Evolutionary conservation across 2,888 invertebrate species (phyloP), one percentile per base, ranked within the genome.

Genomic region (Crossocerus cetratus): DNA sequence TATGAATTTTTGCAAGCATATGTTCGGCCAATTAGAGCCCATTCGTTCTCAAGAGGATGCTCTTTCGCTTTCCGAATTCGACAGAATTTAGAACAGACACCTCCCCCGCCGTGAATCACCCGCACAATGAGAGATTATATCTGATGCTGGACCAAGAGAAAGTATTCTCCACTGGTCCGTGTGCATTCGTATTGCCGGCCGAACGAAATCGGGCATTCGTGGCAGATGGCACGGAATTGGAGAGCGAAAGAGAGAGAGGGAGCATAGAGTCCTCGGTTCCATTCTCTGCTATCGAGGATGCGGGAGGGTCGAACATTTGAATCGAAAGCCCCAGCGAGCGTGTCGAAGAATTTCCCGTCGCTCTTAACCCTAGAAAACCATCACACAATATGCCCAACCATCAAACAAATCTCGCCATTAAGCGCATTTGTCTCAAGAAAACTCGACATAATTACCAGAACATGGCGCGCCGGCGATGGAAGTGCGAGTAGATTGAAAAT

Each of bases 181-280:
- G 11, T 58, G 54, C 22, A 23, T 49, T 14, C 16, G 3, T 16
- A 4, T 11, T 49, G 58, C 11, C 16, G 56, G 3, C 11, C 43
- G 64, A 32, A 66, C 45, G 63, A 20, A 58, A 63, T 62, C 62
- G 14, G 16, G 20, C 44, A 44, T 18, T 65, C 18, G 1, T 18
- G 43, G 22, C 77, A 78, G 61, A 78, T 78, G 77, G 74, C 21
- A 14, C n/a, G 61, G 68, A 68, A 44, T 63, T n/a, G 16, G 49
- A 16, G 16, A 45, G 14, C 43, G 43, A 43, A n/a, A n/a, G 43
- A n/a, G n/a, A n/a, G n/a, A n/a, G n/a, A n/a, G n/a, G n/a, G n/a
- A n/a, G n/a, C n/a, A 4, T 14, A 11, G 1, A 0, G 16, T 8
- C 4, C n/a, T 49, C 16, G n/a, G n/a, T 13, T 32, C 32, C 8